phyloP scores from a whole-genome alignment of 2,797 vertebrate genomes.

The Pagetopsis macropterus region DNA sequence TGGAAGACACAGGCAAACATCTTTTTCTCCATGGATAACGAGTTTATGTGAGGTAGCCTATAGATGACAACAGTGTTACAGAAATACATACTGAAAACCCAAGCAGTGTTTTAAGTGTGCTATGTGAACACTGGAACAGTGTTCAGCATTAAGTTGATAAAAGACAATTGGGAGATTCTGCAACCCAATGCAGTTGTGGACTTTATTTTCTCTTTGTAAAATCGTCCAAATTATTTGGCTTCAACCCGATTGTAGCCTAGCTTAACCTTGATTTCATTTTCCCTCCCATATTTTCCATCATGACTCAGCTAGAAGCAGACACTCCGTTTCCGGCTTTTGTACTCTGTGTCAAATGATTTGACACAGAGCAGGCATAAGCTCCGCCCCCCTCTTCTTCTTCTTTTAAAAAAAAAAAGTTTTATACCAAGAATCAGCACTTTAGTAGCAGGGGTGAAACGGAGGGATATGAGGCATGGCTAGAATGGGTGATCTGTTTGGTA shows the following conservation, averaged over 20 bases:
- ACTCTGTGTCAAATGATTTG: conserved; percentile 17
- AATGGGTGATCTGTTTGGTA: no score
- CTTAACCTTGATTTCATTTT: conserved; percentile 35
- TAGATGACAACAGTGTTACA: background rate
- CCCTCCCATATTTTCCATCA: conserved; percentile 49
- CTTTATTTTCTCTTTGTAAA: background rate
- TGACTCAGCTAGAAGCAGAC: conserved; percentile 45
- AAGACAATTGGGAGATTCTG: background rate
- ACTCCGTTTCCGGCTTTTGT: conserved; percentile 64
- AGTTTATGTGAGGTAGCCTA: background rate
- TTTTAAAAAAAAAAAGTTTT: no score
- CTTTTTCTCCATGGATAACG: background rate
- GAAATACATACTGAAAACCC: no score
- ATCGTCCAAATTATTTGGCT: conserved; percentile 18
- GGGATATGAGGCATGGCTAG: no score
- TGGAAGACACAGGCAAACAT: background rate
- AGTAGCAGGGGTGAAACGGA: no score
- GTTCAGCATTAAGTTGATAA: background rate
- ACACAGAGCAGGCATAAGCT: no score
- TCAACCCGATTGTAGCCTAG: conserved; percentile 36
- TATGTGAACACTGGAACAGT: background rate
- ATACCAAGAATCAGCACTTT: no score
- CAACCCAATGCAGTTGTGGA: background rate
- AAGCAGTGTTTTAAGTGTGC: background rate
- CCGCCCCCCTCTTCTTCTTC: no score